Evolutionary conservation across 23 tunicate species (phyloP).

Genomic region (Halocynthia aurantium): DNA sequence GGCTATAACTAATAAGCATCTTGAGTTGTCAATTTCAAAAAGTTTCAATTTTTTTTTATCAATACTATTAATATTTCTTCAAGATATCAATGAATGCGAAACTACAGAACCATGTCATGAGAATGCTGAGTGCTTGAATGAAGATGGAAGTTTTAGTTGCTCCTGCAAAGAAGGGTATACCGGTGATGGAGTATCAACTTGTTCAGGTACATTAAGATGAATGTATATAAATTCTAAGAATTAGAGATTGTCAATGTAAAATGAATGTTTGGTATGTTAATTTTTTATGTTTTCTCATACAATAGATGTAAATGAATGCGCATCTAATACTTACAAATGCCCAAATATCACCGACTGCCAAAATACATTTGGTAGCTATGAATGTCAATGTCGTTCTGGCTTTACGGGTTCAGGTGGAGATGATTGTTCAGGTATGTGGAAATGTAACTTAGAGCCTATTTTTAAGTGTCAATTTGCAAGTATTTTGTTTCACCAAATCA

Average conservation of each 20-base stretch:
- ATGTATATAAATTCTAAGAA: background rate
- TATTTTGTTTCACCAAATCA: background rate
- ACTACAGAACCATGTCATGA: slow-evolving; percentile 15
- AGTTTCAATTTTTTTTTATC: too few species aligned
- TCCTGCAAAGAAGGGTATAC: slow-evolving; percentile 41
- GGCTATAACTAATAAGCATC: too few species aligned
- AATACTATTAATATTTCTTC: background rate
- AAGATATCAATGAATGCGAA: slow-evolving; percentile 61
- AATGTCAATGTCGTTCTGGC: background rate
- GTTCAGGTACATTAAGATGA: too few species aligned
- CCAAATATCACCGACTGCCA: background rate
- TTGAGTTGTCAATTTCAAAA: too few species aligned
- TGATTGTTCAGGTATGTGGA: background rate
- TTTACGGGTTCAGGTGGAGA: slow-evolving; percentile 2
- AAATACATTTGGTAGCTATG: slow-evolving; percentile 1
- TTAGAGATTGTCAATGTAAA: background rate
- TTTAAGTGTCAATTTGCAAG: background rate
- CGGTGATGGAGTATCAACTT: background rate
- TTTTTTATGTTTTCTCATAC: background rate
- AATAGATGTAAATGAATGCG: slow-evolving; percentile 1
- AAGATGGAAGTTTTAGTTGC: slow-evolving; percentile 34
- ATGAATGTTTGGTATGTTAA: too few species aligned
- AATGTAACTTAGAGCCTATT: background rate
- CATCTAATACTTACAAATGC: background rate
- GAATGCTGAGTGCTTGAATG: slow-evolving; percentile 32